Conservation (phyloP, 2,113 vertebrate genomes). For the Willisornis vidua region DNA sequence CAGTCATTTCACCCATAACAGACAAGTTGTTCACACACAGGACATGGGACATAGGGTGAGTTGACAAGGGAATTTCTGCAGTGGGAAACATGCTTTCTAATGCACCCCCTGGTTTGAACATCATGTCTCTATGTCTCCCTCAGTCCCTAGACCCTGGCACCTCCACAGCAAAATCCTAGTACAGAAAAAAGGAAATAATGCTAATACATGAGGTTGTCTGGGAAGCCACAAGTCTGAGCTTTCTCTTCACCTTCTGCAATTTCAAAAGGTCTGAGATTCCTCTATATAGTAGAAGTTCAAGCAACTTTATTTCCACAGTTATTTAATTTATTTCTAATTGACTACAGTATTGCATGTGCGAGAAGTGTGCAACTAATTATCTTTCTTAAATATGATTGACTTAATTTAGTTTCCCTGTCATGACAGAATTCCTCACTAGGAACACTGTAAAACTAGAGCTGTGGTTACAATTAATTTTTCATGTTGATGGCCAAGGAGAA, state of each 20-base stretch:
- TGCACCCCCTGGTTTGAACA: not conserved
- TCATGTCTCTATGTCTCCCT: not conserved
- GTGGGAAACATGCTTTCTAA: not conserved
- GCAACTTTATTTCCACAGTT: not conserved
- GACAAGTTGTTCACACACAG: not conserved
- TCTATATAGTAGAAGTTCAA: not conserved
- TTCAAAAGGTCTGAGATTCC: not conserved
- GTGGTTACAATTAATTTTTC: not conserved
- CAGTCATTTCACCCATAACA: accelerated
- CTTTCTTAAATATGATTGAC: not conserved
- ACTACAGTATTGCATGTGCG: not conserved
- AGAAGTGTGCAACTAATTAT: not conserved
- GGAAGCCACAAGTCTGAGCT: not conserved
- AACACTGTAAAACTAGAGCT: not conserved
- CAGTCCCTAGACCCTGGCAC: not conserved
- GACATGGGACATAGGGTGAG: not conserved
- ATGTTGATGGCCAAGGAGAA: not conserved
- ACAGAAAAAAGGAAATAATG: not conserved
- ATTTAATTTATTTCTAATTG: constrained; percentile 13
- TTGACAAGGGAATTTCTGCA: not conserved
- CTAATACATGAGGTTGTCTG: not conserved
- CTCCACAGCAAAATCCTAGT: not conserved
- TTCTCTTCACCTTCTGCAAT: not conserved
- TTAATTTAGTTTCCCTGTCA: not conserved
- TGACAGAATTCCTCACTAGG: not conserved